Conservation (phyloP, 2,797 vertebrate species). For the Erethizon dorsatum region DNA sequence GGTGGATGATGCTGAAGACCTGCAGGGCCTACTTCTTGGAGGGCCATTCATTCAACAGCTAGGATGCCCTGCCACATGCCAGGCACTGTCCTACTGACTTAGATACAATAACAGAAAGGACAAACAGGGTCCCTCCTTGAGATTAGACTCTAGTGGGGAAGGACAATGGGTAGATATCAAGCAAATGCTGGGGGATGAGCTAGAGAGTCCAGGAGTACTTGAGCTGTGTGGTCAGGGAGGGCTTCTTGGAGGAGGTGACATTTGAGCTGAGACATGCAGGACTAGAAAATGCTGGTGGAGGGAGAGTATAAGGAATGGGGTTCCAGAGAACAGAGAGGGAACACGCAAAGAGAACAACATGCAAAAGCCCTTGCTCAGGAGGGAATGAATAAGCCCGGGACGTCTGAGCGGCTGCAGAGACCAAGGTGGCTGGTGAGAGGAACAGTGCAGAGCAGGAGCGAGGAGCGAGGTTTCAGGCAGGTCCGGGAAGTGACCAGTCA, state of each 20-base stretch:
- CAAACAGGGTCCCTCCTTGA: background rate
- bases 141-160: background rate
- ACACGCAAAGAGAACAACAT: background rate
- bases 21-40: background rate
- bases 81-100: background rate
- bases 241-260: conserved; percentile 48
- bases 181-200: background rate
- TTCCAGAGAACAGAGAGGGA: background rate
- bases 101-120: background rate
- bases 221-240: background rate
- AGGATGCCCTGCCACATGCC: background rate
- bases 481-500: background rate
- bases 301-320: background rate
- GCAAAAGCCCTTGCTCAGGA: background rate
- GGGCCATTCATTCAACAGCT: background rate
- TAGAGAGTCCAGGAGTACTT: background rate
- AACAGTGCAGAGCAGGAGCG: background rate
- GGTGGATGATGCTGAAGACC: accelerated
- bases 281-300: background rate
- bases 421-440: background rate
- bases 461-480: background rate
- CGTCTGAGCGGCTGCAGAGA: background rate
- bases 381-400: background rate
- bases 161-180: background rate
- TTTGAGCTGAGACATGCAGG: background rate